phyloP scores from a whole-genome alignment of 1,140 invertebrate species.

The Pollicipes pollicipes region DNA sequence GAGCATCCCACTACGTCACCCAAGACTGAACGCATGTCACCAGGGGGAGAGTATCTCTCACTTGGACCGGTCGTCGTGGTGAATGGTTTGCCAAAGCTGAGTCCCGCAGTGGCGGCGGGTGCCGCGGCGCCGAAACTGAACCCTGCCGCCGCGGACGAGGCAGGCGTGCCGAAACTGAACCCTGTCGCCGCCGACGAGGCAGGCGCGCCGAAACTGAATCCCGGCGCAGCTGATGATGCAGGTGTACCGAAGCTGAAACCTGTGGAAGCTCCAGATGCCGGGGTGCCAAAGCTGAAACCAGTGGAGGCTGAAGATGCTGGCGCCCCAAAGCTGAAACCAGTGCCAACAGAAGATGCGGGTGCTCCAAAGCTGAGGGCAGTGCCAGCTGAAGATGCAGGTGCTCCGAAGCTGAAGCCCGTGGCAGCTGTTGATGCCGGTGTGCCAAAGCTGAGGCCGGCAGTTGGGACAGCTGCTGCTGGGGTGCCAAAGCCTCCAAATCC shows the following conservation, averaged over 20 bases:
- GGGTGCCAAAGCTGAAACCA: not conserved
- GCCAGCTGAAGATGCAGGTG: not conserved
- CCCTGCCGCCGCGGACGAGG: no score
- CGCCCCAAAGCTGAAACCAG: not conserved
- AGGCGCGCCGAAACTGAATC: not conserved
- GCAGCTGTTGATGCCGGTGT: not conserved
- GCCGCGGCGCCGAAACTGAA: no score
- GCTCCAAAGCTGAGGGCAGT: not conserved
- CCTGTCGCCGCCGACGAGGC: not conserved
- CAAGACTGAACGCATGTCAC: no score
- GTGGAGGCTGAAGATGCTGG: not conserved
- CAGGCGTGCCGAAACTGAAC: not conserved
- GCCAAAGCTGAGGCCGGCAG: not conserved
- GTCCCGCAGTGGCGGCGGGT: no score
- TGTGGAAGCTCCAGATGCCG: not conserved
- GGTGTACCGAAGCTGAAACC: not conserved
- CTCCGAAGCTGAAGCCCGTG: not conserved
- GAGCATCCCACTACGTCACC: no score
- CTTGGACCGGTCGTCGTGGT: no score
- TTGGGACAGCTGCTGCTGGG: not conserved
- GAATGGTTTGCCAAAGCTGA: no score
- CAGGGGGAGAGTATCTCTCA: no score
- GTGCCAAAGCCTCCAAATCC: not conserved
- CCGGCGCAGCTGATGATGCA: not conserved
- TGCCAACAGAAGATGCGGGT: not conserved